Evolutionary conservation across 2,888 invertebrate genomes (phyloP).

Genomic region (Leucania comma): DNA sequence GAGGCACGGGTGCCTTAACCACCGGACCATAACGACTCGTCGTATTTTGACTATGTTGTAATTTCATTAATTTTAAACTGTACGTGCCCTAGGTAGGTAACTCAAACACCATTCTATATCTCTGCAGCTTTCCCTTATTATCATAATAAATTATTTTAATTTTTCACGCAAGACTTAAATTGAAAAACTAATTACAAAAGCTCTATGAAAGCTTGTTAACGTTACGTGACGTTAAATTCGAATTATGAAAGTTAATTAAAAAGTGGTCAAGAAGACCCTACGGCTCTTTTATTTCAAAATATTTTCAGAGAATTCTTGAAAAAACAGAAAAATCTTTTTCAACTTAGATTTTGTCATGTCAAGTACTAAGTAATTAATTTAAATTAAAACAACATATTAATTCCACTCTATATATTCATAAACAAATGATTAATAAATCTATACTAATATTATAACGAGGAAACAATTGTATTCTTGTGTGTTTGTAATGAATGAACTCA

Average conservation of each 20-base stretch:
- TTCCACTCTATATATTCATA: no score
- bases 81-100: not conserved
- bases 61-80: not conserved
- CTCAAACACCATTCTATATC: not conserved
- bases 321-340: not conserved
- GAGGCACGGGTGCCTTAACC: no score
- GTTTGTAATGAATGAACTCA: no score
- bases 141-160: conserved; percentile 9
- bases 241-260: conserved; percentile 31
- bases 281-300: conserved; percentile 4
- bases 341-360: not conserved
- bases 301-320: not conserved
- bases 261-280: conserved; percentile 7
- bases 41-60: not conserved
- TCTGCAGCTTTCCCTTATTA: not conserved
- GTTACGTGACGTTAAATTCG: conserved; percentile 4
- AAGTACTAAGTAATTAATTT: not conserved
- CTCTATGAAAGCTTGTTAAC: conserved; percentile 16
- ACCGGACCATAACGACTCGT: no score
- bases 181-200: conserved; percentile 8
- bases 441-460: no score
- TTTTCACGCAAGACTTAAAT: not conserved
- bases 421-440: no score
- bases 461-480: no score
- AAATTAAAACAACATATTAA: no score